These are phyloP conservation scores for Nasonia oneida DNA, from an alignment of 2,888 invertebrate species.

Conservation along the genomic window DNA sequence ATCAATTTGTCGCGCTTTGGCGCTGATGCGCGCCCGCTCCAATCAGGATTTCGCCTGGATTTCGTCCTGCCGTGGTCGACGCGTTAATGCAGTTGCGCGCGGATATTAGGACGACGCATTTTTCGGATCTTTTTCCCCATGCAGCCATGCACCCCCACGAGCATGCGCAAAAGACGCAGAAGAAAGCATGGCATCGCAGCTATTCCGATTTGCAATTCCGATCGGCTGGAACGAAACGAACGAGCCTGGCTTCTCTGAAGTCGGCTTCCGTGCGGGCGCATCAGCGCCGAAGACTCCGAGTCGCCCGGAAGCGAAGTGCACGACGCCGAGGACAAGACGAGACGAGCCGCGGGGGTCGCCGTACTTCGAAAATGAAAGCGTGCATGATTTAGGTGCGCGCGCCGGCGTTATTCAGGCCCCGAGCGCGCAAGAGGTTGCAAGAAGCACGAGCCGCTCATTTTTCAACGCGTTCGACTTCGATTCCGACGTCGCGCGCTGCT, in stretches of 20 bases:
- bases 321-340: not conserved
- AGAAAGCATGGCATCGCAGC: not conserved
- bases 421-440: not conserved
- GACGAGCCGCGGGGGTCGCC: not conserved
- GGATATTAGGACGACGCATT: too few species aligned
- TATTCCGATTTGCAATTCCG: constrained; percentile 45
- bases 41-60: constrained; percentile 32
- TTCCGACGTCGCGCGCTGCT: constrained; percentile 47
- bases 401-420: constrained; percentile 42
- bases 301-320: constrained; percentile 16
- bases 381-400: constrained; percentile 43
- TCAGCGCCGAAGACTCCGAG: not conserved
- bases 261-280: not conserved
- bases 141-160: too few species aligned
- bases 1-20: constrained; percentile 55
- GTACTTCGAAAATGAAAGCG: constrained; percentile 18
- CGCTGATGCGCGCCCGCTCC: constrained; percentile 18
- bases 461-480: constrained; percentile 74
- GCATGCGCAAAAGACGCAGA: not conserved
- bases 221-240: constrained; percentile 5
- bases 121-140: too few species aligned
- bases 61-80: too few species aligned
- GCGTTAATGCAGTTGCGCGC: too few species aligned
- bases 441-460: not conserved
- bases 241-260: constrained; percentile 26